phyloP scores from a whole-genome alignment of 1,140 invertebrate genomes.

The Triops cancriformis region DNA sequence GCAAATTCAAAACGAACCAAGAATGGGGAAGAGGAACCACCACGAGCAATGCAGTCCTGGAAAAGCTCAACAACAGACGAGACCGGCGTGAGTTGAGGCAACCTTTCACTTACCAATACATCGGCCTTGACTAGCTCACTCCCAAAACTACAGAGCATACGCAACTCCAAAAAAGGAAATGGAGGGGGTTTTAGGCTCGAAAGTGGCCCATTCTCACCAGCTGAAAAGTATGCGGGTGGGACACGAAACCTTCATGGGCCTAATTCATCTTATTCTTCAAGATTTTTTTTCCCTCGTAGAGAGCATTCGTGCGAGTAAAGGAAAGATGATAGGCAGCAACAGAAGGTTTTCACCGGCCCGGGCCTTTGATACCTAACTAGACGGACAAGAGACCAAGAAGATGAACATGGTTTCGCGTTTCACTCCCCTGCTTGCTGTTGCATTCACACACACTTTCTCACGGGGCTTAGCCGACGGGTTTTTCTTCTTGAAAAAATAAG shows the following conservation, averaged over 20 bases:
- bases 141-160: neutral
- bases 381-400: neutral
- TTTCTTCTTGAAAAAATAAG: neutral
- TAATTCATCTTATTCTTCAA: neutral
- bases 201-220: neutral
- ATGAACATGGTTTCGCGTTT: neutral
- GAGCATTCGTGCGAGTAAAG: neutral
- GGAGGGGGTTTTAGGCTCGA: neutral
- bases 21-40: neutral
- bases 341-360: neutral
- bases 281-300: neutral
- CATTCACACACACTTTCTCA: constrained; percentile 10
- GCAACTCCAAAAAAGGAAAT: neutral
- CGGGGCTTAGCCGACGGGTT: neutral
- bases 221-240: neutral
- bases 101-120: neutral
- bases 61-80: neutral
- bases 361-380: neutral
- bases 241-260: neutral
- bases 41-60: neutral
- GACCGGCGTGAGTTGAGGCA: neutral
- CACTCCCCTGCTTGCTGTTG: neutral
- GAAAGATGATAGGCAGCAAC: constrained; percentile 10
- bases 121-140: neutral
- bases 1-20: neutral